Base-by-base conservation (phyloP, 2,113 vertebrate genomes). In the Porphyrio hochstetteri region DNA sequence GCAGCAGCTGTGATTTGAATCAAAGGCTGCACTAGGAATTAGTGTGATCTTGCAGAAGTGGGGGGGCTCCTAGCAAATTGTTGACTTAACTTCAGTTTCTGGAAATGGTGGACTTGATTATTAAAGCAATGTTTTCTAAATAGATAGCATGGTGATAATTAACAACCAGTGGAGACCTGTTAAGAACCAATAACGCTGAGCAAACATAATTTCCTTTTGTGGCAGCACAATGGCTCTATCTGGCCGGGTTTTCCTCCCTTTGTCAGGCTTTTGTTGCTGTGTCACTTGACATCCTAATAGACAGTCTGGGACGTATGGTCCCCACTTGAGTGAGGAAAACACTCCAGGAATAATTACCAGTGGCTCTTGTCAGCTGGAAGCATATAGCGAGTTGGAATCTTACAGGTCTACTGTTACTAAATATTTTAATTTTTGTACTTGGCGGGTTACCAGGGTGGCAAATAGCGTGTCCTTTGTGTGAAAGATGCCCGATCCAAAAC, bases 401-500 rank as follows among this genome's bases (percentile, higher is more conserved):
- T 72, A 74, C 28, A 82, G 59, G 27, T 74, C 20, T 88, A 44
- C 23, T 86, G 28, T 52, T 63, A 67, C 5, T 88, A 90, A 71
- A 53, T 82, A n/a, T 44, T 86, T 65, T 13, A 12, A 2, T 20
- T 42, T 68, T 83, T 88, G 88, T 31, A 35, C 13, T 68, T 83
- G 64, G 4, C n/a, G 20, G 31, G 13, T 60, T 91, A 24, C 29
- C 64, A 89, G 50, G 56, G 19, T 75, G 52, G 21, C 1, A 0
- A 68, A 55, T 74, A 61, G 16, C 24, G 20, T 14, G 35, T 79
- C 18, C 33, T 60, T 55, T 53, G 6, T 67, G 56, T 64, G 65
- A 68, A 68, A 67, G 20, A 46, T 23, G 19, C 0, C 0, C 0
- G 1, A 33, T 70, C 92, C 28, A 35, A 59, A 93, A 33, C 21